phyloP scores from a whole-genome alignment of 2,888 invertebrate species.

The Aleiodes leptofemur region DNA sequence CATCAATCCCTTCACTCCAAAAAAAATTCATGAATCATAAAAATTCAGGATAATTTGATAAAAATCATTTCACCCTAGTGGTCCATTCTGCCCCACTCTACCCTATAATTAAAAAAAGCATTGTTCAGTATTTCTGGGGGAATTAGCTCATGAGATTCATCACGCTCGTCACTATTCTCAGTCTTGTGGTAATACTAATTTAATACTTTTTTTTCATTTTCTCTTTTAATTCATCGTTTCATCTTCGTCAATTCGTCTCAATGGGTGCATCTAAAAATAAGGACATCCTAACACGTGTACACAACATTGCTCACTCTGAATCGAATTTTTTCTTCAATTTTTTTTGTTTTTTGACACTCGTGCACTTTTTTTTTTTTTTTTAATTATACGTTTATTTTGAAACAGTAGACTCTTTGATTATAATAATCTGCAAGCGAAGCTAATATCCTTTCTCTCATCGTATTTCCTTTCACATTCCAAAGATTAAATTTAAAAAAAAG shows the following conservation, averaged over 20 bases:
- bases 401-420: constrained; percentile 9
- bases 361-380: neutral
- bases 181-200: constrained; percentile 71
- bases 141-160: constrained; percentile 50
- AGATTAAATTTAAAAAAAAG: constrained; percentile 13
- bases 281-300: constrained; percentile 36
- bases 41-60: too few species aligned
- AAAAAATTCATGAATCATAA: too few species aligned
- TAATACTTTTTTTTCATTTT: constrained; percentile 67
- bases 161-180: constrained; percentile 61
- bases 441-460: neutral
- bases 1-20: too few species aligned
- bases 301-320: constrained; percentile 43
- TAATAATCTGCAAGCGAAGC: constrained; percentile 23
- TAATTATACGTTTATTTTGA: constrained; percentile 3
- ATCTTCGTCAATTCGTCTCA: constrained; percentile 16
- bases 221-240: constrained; percentile 21
- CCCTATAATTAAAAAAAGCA: constrained; percentile 24
- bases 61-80: too few species aligned
- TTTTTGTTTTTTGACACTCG: constrained; percentile 17
- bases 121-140: constrained; percentile 43
- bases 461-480: constrained; percentile 10
- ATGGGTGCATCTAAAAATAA: constrained; percentile 46
- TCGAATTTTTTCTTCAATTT: neutral
- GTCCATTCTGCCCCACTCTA: too few species aligned